Percentiles rank a stretch among this genome's conserved stretches.
phyloP scores from a whole-genome alignment of 2,797 vertebrate genomes.

The Petrocephalus schoutedeni region DNA sequence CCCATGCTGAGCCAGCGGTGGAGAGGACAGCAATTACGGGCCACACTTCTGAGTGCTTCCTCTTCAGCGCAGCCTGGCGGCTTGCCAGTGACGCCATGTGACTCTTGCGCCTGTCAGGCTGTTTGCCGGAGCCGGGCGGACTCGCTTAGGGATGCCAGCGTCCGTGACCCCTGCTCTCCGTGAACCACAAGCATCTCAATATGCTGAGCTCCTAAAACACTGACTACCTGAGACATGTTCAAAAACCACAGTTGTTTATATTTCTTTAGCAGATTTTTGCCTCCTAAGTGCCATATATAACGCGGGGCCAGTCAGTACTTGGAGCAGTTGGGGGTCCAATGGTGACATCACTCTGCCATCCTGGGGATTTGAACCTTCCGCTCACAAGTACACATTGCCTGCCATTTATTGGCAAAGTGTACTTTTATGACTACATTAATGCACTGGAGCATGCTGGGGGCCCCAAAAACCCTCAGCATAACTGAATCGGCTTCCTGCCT shows the following conservation, averaged over 20 bases:
- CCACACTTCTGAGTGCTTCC: constrained; percentile 24
- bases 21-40: constrained; percentile 53
- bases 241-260: background rate
- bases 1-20: constrained; percentile 37
- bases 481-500: background rate
- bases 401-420: background rate
- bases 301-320: background rate
- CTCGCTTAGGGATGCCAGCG: background rate
- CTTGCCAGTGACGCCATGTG: background rate
- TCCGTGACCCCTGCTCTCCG: background rate
- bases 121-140: background rate
- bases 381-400: background rate
- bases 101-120: background rate
- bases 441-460: background rate
- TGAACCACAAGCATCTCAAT: background rate
- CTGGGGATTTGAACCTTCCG: background rate
- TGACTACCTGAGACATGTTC: background rate
- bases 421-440: background rate
- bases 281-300: background rate
- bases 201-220: background rate
- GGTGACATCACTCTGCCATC: background rate
- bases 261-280: background rate
- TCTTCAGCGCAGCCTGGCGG: background rate
- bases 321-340: background rate
- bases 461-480: background rate